A percentile compares a stretch with the other conserved stretches of the same genome.
These are phyloP conservation scores for Noctua pronuba DNA, from an alignment of 2,888 invertebrate species.

Conservation along the genomic window DNA sequence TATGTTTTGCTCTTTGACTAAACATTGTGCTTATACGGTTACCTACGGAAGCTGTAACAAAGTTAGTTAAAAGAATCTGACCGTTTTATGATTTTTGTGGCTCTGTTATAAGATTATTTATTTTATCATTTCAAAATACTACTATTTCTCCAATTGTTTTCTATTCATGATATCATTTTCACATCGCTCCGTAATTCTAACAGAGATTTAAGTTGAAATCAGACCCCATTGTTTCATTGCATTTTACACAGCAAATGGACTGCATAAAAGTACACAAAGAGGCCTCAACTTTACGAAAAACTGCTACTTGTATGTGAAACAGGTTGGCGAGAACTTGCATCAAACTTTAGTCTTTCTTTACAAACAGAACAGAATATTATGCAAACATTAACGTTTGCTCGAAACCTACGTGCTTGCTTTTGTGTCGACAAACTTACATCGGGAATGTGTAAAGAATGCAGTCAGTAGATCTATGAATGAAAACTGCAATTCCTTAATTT, in stretches of 20 bases:
- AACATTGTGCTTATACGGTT: background rate
- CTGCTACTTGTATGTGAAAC: slow-evolving; percentile 37
- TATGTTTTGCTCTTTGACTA: background rate
- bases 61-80: background rate
- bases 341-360: slow-evolving; percentile 29
- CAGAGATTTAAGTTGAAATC: background rate
- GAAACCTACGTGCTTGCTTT: slow-evolving; percentile 34
- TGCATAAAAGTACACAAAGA: background rate
- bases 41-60: background rate
- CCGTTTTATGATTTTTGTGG: background rate
- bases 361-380: slow-evolving; percentile 35
- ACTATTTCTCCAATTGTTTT: background rate
- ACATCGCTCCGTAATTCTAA: background rate
- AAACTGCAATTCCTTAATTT: background rate
- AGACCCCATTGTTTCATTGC: background rate
- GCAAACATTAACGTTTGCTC: slow-evolving; percentile 55
- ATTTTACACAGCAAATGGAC: background rate
- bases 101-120: background rate
- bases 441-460: slow-evolving; percentile 18
- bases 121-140: background rate
- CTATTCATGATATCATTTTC: background rate
- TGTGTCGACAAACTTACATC: slow-evolving; percentile 7
- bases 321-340: slow-evolving; percentile 46
- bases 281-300: slow-evolving; percentile 17
- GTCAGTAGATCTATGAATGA: background rate